Evolutionary conservation across 2,797 vertebrate genomes (phyloP).

Genomic region (Hybognathus amarus): DNA sequence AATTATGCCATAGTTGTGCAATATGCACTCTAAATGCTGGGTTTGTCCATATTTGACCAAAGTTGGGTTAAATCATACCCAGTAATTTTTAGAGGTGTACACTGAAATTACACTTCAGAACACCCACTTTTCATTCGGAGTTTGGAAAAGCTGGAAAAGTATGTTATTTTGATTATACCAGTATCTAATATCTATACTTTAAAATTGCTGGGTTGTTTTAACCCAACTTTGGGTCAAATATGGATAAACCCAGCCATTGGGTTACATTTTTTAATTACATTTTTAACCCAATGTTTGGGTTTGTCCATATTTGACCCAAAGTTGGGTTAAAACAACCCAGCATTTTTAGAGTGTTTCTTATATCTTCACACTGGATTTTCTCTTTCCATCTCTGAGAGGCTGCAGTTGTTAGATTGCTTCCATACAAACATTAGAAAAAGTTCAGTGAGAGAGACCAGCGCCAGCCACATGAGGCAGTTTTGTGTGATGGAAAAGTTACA

Average conservation of each 20-base stretch:
- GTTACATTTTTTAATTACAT: too few relatives aligned
- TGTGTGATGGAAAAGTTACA: not conserved
- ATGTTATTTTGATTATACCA: not conserved
- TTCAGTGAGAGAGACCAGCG: slow-evolving; percentile 45
- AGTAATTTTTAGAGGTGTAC: not conserved
- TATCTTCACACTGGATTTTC: slow-evolving; percentile 27
- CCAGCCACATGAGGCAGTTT: not conserved
- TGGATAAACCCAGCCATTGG: too few relatives aligned
- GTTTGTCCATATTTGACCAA: too few relatives aligned
- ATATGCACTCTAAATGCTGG: too few relatives aligned
- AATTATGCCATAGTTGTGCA: too few relatives aligned
- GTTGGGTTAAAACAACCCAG: too few relatives aligned
- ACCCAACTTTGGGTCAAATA: too few relatives aligned
- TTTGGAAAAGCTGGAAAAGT: not conserved
- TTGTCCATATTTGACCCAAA: too few relatives aligned
- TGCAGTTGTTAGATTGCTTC: slow-evolving; percentile 64
- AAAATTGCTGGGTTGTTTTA: too few relatives aligned
- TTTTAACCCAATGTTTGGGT: too few relatives aligned
- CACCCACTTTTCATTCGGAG: not conserved
- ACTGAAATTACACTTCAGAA: not conserved
- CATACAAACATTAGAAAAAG: slow-evolving; percentile 60
- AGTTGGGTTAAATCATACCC: too few relatives aligned
- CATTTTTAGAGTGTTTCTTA: too few relatives aligned
- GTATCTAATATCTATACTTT: not conserved
- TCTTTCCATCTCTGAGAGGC: slow-evolving; percentile 26